Base-by-base conservation (phyloP, 2,113 vertebrate species). In the Lichenostomus cassidix region DNA sequence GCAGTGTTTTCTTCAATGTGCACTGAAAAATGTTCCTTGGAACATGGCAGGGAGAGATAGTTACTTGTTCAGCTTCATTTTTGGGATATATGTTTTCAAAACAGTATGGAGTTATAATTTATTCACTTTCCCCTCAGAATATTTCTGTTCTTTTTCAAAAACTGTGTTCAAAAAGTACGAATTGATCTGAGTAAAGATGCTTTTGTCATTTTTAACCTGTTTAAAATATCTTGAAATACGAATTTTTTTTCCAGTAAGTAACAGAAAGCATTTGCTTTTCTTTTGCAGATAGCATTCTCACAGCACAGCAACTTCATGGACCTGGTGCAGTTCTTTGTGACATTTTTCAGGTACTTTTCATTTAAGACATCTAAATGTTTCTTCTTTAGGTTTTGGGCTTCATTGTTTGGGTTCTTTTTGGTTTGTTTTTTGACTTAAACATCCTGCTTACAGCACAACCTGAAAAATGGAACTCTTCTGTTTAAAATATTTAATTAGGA, bases 221-320 rank as follows among this genome's bases (percentile, higher is more conserved):
- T 44, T 55, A 10, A 35, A 50, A 20, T 49, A 28, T 7, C 21
- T 28, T 33, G 33, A 74, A 83, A 29, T 49, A 7, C 0, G 4
- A 63, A 19, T 71, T 92, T 25, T 19, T 53, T 91, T 60, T 39
- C 14, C 81, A 50, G 75, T 74, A 87, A 84, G 13, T 97, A 96
- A 97, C 74, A 50, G 67, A 73, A 71, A 27, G 24, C 41, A 28
- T 94, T 90, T 97, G 50, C 90, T 97, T 96, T 90, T 97, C 71
- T 96, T 78, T 94, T 91, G 42, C 98, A 99, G 99, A 99, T 99
- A 92, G 99, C 99, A 82, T 99, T 99, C 98, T 99, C 99, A 21
- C 99, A 99, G 93, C 99, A 99, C 98, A 99, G 99, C 98, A 99
- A 99, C 98, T 99, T 99, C 98, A 99, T 99, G 99, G 99, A 99